Evolutionary conservation across 2,888 invertebrate genomes (phyloP).

Genomic region (Drosophila robusta): DNA sequence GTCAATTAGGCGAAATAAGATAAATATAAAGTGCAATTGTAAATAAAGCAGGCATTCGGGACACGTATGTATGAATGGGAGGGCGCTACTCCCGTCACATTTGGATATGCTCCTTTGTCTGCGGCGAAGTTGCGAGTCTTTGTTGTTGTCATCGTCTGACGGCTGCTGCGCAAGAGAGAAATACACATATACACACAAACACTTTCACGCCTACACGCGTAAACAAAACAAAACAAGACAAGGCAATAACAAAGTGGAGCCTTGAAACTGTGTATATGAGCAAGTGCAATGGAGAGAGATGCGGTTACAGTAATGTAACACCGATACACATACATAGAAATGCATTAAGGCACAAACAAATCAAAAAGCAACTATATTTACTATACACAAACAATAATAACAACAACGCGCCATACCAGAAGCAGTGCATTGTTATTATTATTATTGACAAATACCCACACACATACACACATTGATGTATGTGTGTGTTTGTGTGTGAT

Average conservation of each 20-base stretch:
- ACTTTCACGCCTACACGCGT: constrained; percentile 3
- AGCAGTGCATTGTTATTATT: constrained; percentile 63
- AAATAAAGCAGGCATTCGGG: constrained; percentile 22
- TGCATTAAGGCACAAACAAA: constrained; percentile 32
- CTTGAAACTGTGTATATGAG: constrained; percentile 58
- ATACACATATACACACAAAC: constrained; percentile 21
- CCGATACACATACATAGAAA: constrained; percentile 8
- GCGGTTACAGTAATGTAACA: constrained; percentile 38
- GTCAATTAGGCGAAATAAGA: constrained; percentile 67
- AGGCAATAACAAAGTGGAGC: constrained; percentile 64
- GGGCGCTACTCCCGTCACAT: constrained; percentile 24
- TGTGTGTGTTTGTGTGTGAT: constrained; percentile 33
- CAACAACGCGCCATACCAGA: constrained; percentile 41
- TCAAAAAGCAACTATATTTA: constrained; percentile 56
- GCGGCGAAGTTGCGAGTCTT: constrained; percentile 60
- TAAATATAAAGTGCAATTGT: constrained; percentile 60
- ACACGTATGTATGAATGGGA: constrained; percentile 29
- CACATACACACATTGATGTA: constrained; percentile 9
- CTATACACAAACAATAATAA: constrained; percentile 42
- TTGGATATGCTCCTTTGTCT: constrained; percentile 53
- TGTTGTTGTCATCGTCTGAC: constrained; percentile 61
- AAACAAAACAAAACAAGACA: constrained; percentile 57
- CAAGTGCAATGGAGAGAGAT: constrained; percentile 53
- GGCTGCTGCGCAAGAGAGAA: constrained; percentile 50
- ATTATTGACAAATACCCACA: constrained; percentile 52